phyloP scores from a whole-genome alignment of 1,140 invertebrate species.

The Drosophila ohnishii region DNA sequence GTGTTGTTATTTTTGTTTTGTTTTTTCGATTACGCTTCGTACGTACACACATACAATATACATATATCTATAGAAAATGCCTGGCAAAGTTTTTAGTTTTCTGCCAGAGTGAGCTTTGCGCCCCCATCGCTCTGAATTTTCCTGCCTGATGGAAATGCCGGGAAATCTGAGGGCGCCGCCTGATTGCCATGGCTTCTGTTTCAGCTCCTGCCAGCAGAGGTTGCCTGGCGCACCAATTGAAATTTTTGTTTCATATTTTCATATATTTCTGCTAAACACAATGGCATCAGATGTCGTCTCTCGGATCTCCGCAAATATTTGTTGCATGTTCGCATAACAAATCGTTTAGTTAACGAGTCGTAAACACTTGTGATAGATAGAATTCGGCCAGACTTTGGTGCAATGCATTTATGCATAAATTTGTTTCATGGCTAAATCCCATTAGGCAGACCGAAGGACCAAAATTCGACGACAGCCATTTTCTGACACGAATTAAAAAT shows the following conservation, averaged over 20 bases:
- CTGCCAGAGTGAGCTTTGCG: conserved; percentile 21
- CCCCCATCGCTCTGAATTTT: conserved; percentile 8
- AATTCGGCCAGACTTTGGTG: conserved; percentile 29
- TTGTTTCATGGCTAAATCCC: conserved; percentile 24
- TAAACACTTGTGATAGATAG: conserved; percentile 43
- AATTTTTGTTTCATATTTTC: conserved; percentile 40
- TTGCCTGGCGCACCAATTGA: conserved; percentile 33
- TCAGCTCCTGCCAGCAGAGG: conserved; percentile 32
- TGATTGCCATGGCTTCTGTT: conserved; percentile 43
- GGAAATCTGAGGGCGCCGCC: conserved; percentile 17
- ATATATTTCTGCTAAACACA: conserved; percentile 46
- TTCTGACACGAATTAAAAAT: conserved; percentile 31
- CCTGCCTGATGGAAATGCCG: conserved; percentile 22
- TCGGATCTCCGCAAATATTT: conserved; percentile 36
- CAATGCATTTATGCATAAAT: conserved; percentile 35
- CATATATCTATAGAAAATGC: conserved; percentile 43
- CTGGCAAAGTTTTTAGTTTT: conserved; percentile 49
- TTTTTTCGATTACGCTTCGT: conserved; percentile 46
- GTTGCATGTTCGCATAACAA: conserved; percentile 21
- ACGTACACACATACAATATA: conserved; percentile 3
- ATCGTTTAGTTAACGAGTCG: conserved; percentile 44
- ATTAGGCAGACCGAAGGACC: conserved; percentile 10
- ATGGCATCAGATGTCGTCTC: conserved; percentile 36
- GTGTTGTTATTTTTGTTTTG: conserved; percentile 41
- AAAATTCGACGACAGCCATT: conserved; percentile 9